These are phyloP conservation scores for Chouioia cunea DNA, from an alignment of 2,888 invertebrate species.

Conservation along the genomic window DNA sequence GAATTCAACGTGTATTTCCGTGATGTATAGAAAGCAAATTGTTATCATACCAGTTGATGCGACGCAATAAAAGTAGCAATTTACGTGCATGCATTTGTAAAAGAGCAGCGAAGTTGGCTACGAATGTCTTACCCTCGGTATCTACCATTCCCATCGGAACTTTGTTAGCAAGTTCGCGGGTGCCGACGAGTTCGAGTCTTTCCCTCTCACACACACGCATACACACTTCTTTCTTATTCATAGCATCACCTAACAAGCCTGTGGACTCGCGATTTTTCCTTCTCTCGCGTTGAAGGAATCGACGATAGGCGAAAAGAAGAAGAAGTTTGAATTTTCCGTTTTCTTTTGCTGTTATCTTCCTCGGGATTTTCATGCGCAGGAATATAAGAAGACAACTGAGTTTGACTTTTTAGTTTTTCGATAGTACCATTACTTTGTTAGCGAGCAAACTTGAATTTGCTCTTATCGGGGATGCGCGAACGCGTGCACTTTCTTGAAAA, in stretches of 20 bases:
- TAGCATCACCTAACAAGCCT: slow-evolving; percentile 11
- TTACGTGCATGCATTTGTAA: slow-evolving; percentile 1
- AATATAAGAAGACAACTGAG: no score
- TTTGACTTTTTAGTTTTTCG: no score
- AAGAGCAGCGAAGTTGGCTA: slow-evolving; percentile 8
- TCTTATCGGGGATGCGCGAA: slow-evolving; percentile 6
- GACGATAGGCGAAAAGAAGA: background rate
- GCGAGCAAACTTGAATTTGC: slow-evolving; percentile 4
- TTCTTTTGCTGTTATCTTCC: slow-evolving; percentile 28
- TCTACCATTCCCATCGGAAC: slow-evolving; percentile 12
- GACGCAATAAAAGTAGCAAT: background rate
- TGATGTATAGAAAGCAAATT: no score
- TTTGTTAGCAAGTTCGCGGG: slow-evolving; percentile 6
- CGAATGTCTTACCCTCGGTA: slow-evolving; percentile 10
- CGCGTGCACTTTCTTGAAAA: background rate
- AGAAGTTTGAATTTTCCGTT: slow-evolving; percentile 20
- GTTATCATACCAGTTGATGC: background rate
- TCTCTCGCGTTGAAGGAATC: background rate
- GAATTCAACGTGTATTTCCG: no score
- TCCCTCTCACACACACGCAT: no score
- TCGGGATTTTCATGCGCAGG: no score
- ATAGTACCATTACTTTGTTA: slow-evolving; percentile 5
- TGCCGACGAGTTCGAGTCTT: no score
- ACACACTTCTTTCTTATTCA: slow-evolving; percentile 22
- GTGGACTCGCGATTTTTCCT: background rate